phyloP scores from a whole-genome alignment of 2,113 vertebrate genomes.

The Amphiprion ocellaris region DNA sequence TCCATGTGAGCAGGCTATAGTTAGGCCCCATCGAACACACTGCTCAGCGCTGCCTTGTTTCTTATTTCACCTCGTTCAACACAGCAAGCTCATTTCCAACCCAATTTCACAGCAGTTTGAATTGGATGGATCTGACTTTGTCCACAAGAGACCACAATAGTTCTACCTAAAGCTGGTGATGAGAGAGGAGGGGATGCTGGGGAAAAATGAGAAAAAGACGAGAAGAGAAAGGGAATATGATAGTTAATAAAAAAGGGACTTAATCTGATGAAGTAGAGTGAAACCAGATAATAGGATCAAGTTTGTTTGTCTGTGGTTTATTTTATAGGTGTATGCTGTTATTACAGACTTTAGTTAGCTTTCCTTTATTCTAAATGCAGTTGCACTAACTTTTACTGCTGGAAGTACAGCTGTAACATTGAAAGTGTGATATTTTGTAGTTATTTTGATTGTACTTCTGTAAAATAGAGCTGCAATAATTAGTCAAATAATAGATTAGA shows the following conservation, averaged over 20 bases:
- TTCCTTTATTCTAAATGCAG: too few species aligned
- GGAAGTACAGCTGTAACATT: too few species aligned
- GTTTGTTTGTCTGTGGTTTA: too few species aligned
- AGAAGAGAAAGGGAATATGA: neutral
- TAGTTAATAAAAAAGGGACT: neutral
- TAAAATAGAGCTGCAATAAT: too few species aligned
- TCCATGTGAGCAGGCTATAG: slow-evolving; percentile 27
- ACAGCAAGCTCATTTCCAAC: slow-evolving; percentile 59
- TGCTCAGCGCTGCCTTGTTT: neutral
- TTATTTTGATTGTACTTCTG: too few species aligned
- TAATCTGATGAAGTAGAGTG: too few species aligned
- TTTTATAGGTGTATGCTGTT: too few species aligned
- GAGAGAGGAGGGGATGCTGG: slow-evolving; percentile 11
- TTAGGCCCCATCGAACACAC: slow-evolving; percentile 44
- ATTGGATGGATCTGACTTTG: slow-evolving; percentile 42
- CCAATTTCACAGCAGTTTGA: slow-evolving; percentile 74
- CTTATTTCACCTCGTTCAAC: slow-evolving; percentile 35
- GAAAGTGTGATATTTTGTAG: too few species aligned
- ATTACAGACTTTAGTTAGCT: too few species aligned
- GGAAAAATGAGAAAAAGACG: neutral
- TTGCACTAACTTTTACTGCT: too few species aligned
- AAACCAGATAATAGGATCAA: too few species aligned
- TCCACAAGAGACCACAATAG: slow-evolving; percentile 11
- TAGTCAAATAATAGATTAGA: too few species aligned
- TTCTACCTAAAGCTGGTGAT: neutral